Base-by-base conservation (phyloP, 2,888 invertebrate species). In the Eumacrocentrus americanus region DNA sequence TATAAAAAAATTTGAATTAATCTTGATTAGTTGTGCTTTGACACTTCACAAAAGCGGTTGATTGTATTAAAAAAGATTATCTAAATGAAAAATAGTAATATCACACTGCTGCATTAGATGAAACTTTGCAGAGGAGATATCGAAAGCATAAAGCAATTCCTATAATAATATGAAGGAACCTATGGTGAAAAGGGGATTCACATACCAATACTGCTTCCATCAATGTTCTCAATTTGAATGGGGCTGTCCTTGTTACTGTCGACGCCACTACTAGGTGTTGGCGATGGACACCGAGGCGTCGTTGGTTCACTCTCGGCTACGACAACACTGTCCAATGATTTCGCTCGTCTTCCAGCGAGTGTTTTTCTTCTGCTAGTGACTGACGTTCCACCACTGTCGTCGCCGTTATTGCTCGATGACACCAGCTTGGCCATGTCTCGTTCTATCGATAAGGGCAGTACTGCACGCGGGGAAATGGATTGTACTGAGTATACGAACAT, bases 171-270 rank as follows among this genome's bases (percentile, higher is more conserved):
- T 46, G 12, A n/a, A 46, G 18, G 46, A 25, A 25, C 22, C 22
- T 5, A 11, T n/a, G 14, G 22, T 64, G 12, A 37, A 22, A 6
- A 23, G 48, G 50, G 25, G 23, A 42, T 44, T 37, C 69, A 75
- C 79, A 69, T 77, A 83, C 84, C 86, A 65, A 84, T 80, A 72
- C 83, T 85, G 62, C 83, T 83, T 61, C 82, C 83, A 34, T 89
- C 88, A 67, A 87, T 87, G 7, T 89, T 88, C 35, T 94, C 94
- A 58, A 94, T 89, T 76, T 93, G 94, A 79, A 94, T 87, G 0
- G 92, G 92, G 1, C 94, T 89, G 78, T 91, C 91, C 79, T 92
- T 92, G 71, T 88, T 91, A 76, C 91, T 92, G 78, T 95, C 94
- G 7, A 94, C 87, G 7, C 93, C 93, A 75, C 92, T 93, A 58